A percentile compares a stretch with the other conserved stretches of the same genome.
These are phyloP conservation scores for Drosophila grimshawi DNA, from an alignment of 1,140 invertebrate species.

Conservation along the genomic window DNA sequence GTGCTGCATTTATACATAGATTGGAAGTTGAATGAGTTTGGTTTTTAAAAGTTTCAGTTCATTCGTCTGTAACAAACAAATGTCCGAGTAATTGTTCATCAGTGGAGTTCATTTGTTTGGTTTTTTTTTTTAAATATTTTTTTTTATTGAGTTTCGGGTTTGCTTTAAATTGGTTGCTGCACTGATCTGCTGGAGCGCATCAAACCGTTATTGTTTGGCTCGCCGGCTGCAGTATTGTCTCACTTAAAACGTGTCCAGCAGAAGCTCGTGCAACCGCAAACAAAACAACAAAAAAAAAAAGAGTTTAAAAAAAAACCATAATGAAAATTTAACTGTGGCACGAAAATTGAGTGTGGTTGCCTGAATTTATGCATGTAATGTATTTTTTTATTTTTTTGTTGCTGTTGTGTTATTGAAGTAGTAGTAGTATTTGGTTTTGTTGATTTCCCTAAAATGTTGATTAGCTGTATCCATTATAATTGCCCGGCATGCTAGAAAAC, in stretches of 20 bases:
- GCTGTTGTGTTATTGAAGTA: slow-evolving; percentile 33
- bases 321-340: slow-evolving; percentile 74
- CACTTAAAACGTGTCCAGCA: slow-evolving; percentile 75
- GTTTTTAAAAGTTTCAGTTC: slow-evolving; percentile 50
- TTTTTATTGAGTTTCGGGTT: slow-evolving; percentile 55
- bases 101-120: slow-evolving; percentile 62
- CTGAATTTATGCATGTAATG: background rate
- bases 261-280: slow-evolving; percentile 63
- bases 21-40: slow-evolving; percentile 8
- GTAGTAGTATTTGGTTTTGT: slow-evolving; percentile 30
- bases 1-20: background rate
- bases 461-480: slow-evolving; percentile 80
- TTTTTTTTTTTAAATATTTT: slow-evolving; percentile 15
- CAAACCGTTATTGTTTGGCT: slow-evolving; percentile 49
- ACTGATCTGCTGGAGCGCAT: slow-evolving; percentile 64
- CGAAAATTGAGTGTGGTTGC: slow-evolving; percentile 77
- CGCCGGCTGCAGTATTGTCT: slow-evolving; percentile 60
- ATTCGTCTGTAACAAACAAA: slow-evolving; percentile 63
- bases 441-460: slow-evolving; percentile 81
- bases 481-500: slow-evolving; percentile 66
- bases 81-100: slow-evolving; percentile 72
- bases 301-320: slow-evolving; percentile 39
- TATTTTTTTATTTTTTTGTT: slow-evolving; percentile 49
- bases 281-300: slow-evolving; percentile 11
- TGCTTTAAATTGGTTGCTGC: slow-evolving; percentile 48